Evolutionary conservation across 2,888 invertebrate species (phyloP), one percentile per base, ranked within the genome.

Genomic region (Halocaridina rubra): DNA sequence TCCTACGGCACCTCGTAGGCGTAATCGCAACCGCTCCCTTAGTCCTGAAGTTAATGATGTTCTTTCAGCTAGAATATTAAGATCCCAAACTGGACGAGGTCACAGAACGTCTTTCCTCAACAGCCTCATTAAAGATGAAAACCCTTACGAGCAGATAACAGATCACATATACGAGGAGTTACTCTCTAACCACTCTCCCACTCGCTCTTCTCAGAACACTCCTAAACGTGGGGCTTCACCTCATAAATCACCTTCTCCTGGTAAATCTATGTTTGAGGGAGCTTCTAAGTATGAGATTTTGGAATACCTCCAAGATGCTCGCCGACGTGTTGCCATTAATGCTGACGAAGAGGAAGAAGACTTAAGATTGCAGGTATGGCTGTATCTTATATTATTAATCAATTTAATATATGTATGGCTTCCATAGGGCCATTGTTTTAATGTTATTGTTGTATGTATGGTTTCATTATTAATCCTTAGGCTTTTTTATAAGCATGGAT

Each of bases 221-320:
- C 27, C 84, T 2, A 46, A 22, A 24, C 75, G 24, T 22, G 32
- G 29, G n/a, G 39, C 53, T 33, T 10, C 86, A 13, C 64, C 82
- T 32, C 80, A 80, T 22, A 72, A 72, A 27, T 79, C 86, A n/a
- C 81, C 82, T 8, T 77, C 77, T 10, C 86, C 82, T 22, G 88
- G 81, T 24, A 90, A 90, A 86, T 90, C 90, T 46, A 90, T 91
- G 89, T 95, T 96, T 91, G 94, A 95, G 91, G 94, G 96, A 76
- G 95, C 95, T 84, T 96, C 96, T 16, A 96, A 96, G 90, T 96
- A 96, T 90, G 97, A 97, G 90, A 96, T 97, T 89, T 92, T 97
- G 76, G 96, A 95, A 86, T 97, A 97, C 90, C 92, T 97, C 88
- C 96, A 97, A 86, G 96, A 96, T 90, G 95, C 96, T 86, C 95